Evolutionary conservation across 92 coral and sea anemone genomes (phyloP).

Genomic region (Zoanthus solanderi): DNA sequence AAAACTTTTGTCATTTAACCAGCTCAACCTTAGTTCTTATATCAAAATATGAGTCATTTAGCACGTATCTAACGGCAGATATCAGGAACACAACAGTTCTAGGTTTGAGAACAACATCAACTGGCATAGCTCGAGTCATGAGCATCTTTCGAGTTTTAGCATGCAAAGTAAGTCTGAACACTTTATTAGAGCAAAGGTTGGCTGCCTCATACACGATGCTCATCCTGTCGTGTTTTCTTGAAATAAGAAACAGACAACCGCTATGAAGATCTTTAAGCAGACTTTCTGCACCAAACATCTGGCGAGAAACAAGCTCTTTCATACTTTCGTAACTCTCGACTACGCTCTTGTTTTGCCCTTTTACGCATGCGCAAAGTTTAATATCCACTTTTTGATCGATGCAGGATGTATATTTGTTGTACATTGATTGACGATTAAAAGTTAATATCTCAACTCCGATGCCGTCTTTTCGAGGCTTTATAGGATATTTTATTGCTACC

Average conservation of each 20-base stretch:
- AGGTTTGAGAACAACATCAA: conserved; percentile 8
- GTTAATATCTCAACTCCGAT: conserved; percentile 5
- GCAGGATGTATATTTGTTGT: conserved; percentile 16
- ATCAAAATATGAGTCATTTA: conserved; percentile 19
- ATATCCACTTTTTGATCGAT: conserved; percentile 12
- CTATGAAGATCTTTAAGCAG: conserved; percentile 20
- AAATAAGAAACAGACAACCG: conserved; percentile 18
- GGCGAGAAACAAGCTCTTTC: conserved; percentile 8
- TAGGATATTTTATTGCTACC: conserved; percentile 24
- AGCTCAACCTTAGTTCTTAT: neutral
- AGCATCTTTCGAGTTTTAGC: conserved; percentile 31
- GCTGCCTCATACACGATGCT: conserved; percentile 18
- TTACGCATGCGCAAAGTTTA: conserved; percentile 34
- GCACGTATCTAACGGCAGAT: conserved; percentile 30
- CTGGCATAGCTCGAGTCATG: conserved; percentile 6
- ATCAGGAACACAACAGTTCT: conserved; percentile 9
- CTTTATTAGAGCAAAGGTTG: neutral
- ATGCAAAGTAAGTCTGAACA: neutral
- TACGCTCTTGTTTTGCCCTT: conserved; percentile 27
- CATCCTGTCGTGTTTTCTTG: conserved; percentile 32
- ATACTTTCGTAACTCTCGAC: conserved; percentile 1
- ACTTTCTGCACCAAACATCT: conserved; percentile 24
- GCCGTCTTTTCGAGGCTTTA: conserved; percentile 9
- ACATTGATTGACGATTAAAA: conserved; percentile 27
- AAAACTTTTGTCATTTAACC: neutral